A percentile compares a stretch with the other conserved stretches of the same genome.
phyloP scores from a whole-genome alignment of 2,113 vertebrate species.

The Scortum barcoo region DNA sequence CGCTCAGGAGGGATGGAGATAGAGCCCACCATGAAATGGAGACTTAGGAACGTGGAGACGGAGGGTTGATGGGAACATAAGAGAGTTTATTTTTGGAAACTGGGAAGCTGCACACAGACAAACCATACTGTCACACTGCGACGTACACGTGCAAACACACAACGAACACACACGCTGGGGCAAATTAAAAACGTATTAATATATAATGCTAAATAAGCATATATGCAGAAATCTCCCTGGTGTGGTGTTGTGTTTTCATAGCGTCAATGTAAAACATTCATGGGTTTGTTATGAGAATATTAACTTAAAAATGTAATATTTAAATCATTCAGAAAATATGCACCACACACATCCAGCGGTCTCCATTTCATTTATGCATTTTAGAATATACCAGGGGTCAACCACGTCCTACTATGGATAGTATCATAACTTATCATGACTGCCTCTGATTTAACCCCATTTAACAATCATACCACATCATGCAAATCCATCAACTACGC shows the following conservation, averaged over 20 bases:
- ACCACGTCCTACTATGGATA: background rate
- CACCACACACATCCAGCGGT: background rate
- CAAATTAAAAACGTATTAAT: background rate
- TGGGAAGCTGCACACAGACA: conserved; percentile 9
- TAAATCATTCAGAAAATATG: background rate
- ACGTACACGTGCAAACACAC: conserved; percentile 6
- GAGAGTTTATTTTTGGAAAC: conserved; percentile 50
- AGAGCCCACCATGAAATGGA: conserved; percentile 49
- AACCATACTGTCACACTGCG: conserved; percentile 7
- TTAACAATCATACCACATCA: background rate
- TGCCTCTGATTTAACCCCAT: background rate
- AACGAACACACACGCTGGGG: background rate
- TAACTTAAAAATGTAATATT: background rate
- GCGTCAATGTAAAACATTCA: background rate
- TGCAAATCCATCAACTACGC: background rate
- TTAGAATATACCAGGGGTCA: background rate
- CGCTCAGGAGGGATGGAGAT: conserved; percentile 27
- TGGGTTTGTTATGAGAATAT: background rate
- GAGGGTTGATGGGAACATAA: background rate
- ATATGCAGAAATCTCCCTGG: background rate
- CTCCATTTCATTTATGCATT: background rate
- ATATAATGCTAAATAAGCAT: background rate
- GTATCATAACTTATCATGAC: background rate
- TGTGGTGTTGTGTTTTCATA: background rate
- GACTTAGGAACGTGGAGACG: conserved; percentile 18